Base-by-base conservation (phyloP, 2,888 invertebrate species). In the Drosophila austrosaltans region DNA sequence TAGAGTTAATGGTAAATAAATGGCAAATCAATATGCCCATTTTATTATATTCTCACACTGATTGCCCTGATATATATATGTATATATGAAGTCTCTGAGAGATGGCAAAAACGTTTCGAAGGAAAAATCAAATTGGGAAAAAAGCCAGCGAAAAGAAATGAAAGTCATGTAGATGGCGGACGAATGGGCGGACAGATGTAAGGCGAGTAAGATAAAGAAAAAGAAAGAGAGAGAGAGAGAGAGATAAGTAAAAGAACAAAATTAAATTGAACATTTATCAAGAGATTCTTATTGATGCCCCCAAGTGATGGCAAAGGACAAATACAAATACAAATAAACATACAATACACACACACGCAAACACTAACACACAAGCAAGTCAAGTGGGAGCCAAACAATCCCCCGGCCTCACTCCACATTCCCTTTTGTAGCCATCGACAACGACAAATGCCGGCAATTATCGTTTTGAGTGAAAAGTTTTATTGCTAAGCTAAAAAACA, bases 191-290 rank as follows among this genome's bases (percentile, higher is more conserved):
- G 36, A 36, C 10, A 2, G 54, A 54, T 12, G 54, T 6, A 30
- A 16, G 16, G 25, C 12, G 16, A 48, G 12, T 71, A 60, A 63
- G 70, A 75, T 67, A 75, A 78, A 74, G 67, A 72, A 72, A 76
- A 71, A 69, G 65, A 79, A 73, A 77, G 16, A 16, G 74, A 67
- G 66, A 70, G 63, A 82, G 16, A 16, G 74, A 67, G 66, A 70
- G 63, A 82, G 78, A 89, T 89, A 89, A 82, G 82, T 90, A 82
- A 90, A 86, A 83, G 87, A 80, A 79, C 84, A 81, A 89, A 90
- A 89, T 89, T 89, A 90, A 89, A 90, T 89, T 90, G 89, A 90
- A 90, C 90, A 90, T 90, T 89, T 89, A 90, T 89, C 89, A 89
- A 81, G 85, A 86, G 90, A 90, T 89, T 90, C 90, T 90, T 89